Evolutionary conservation across 1,140 invertebrate species (phyloP), one percentile per base, ranked within the genome.

Genomic region (Bombus pyrosoma): DNA sequence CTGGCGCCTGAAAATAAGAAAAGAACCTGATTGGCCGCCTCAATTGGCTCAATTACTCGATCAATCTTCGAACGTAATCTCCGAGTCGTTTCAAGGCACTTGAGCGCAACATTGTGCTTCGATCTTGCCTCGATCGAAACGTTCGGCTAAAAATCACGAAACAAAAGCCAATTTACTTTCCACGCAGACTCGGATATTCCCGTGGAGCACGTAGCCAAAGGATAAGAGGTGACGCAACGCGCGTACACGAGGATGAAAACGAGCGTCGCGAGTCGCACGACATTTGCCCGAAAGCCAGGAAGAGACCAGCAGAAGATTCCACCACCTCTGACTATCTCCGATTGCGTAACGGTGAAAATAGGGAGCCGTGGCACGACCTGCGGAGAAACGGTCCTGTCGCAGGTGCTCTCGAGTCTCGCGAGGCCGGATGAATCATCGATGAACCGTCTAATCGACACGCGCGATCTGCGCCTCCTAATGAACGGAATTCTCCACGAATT

Each of bases 301-400:
- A 89, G 85, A 89, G 80, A 81, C 47, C 5, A n/a, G 15, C 25
- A 39, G 80, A 82, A 43, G 89, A 90, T 77, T 75, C 82, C 39
- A 22, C 86, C 59, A 9, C 25, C 25, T 39, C 25, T 47, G 64
- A 34, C 69, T n/a, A 77, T 81, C 79, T 62, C 28, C 75, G 79
- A 87, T 90, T 90, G 81, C 83, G 76, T 83, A 90, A 90, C 87
- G 80, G 89, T 90, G 89, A 90, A 90, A 90, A 90, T 85, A 85
- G 89, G 79, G 68, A 83, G 75, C 71, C 81, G 83, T 90, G 86
- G 88, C 89, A 83, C 81, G 88, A 87, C 78, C 86, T 37, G 59
- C 6, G 66, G 39, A 15, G 68, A 74, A 43, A 79, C 62, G 66
- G 41, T 69, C 47, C 64, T 34, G 4, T 87, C 66, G 85, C 89